Base-by-base conservation (phyloP, 2,797 vertebrate genomes). In the Gastrophryne carolinensis region DNA sequence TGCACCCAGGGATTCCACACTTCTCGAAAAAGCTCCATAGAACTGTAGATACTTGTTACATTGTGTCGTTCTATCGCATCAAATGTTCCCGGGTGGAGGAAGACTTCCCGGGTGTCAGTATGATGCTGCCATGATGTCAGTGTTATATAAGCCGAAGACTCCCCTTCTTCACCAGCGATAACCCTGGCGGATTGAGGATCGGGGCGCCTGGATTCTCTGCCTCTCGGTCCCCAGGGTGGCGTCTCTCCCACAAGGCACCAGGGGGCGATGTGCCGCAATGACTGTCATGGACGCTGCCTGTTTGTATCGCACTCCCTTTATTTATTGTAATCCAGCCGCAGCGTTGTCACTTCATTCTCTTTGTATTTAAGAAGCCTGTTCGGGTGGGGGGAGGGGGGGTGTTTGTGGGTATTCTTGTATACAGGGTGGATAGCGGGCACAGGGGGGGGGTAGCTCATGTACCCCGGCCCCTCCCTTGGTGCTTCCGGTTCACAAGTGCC, bases 251-350 rank as follows among this genome's bases (percentile, higher is more conserved):
- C 2, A 44, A 44, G 15, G 15, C 39, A 15, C 39, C 39, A n/a
- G 4, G 39, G 5, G 39, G 39, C 17, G 39, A 44, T n/a, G 27
- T 8, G 30, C 6, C 12, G 26, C 15, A 30, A 15, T 44, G 39
- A 44, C 39, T 44, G 39, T 30, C 53, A 15, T 56, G 53, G 19
- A 30, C 27, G 39, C 15, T 44, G 41, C 58, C 23, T 21, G 9
- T n/a, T 26, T 57, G 12, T 30, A 64, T 64, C 47, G 29, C 60
- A 63, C 29, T 56, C 35, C 60, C 75, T 49, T n/a, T 78, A 78
- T 78, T 78, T 78, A 78, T 78, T 78, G 19, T 78, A 78, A 29
- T 71, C 60, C 60, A 78, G 34, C 50, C 29, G 56, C 75, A 78
- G 68, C 75, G 19, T 52, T 63, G 19, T 52, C 17, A 47, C 67